Evolutionary conservation across 1,140 invertebrate genomes (phyloP).

Genomic region (Trichogramma pretiosum): DNA sequence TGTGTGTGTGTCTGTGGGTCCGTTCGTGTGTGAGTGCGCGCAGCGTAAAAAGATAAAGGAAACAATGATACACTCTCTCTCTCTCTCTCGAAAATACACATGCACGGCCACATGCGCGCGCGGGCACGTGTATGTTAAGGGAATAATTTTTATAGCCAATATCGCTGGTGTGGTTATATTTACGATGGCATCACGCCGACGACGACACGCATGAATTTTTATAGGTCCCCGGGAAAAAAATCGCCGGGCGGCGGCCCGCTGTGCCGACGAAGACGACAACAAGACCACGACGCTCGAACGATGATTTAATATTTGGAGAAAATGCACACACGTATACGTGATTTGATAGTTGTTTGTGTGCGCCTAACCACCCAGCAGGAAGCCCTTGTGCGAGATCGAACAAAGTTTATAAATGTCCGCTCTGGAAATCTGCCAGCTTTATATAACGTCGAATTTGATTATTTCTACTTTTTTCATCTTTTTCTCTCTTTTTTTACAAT

Average conservation of each 20-base stretch:
- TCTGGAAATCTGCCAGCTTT: too few species aligned
- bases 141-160: conserved; percentile 43
- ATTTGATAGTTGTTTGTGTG: background rate
- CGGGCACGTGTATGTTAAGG: too few species aligned
- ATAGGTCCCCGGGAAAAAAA: background rate
- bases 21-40: too few species aligned
- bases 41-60: conserved; percentile 23
- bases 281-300: conserved; percentile 33
- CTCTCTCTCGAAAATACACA: conserved; percentile 17
- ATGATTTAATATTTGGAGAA: conserved; percentile 47
- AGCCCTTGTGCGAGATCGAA: too few species aligned
- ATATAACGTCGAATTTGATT: too few species aligned
- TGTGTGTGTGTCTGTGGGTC: too few species aligned
- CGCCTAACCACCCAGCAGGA: conserved; percentile 5
- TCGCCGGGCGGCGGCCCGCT: background rate
- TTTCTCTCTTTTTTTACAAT: too few species aligned
- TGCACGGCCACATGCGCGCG: conserved; percentile 29
- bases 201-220: background rate
- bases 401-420: too few species aligned
- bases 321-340: conserved; percentile 36
- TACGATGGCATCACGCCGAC: conserved; percentile 36
- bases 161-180: conserved; percentile 44
- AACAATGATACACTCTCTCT: conserved; percentile 21
- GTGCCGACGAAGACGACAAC: conserved; percentile 27
- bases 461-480: too few species aligned